A percentile compares a stretch with the other conserved stretches of the same genome.
phyloP scores from a whole-genome alignment of 2,888 invertebrate species.

The Sinotaia quadrata region DNA sequence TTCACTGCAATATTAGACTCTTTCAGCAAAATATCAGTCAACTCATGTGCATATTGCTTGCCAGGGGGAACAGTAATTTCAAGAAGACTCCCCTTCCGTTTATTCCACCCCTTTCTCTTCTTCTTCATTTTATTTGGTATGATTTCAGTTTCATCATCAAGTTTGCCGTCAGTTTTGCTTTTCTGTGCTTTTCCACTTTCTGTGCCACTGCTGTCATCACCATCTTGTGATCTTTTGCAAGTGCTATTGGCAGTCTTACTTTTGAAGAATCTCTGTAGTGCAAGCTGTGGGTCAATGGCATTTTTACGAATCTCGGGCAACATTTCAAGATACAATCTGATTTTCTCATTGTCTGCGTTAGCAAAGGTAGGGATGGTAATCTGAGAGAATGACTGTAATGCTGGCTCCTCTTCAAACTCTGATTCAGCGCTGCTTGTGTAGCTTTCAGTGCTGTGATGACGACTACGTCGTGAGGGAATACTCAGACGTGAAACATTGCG shows the following conservation, averaged over 20 bases:
- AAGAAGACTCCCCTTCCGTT: not conserved
- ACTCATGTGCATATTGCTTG: too few relatives aligned
- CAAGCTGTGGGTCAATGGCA: conserved; percentile 20
- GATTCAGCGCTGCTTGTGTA: conserved; percentile 15
- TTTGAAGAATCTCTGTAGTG: conserved; percentile 25
- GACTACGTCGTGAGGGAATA: conserved; percentile 43
- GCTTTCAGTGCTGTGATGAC: conserved; percentile 24
- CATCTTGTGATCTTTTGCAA: not conserved
- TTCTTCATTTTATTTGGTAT: not conserved
- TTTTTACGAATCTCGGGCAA: conserved; percentile 17
- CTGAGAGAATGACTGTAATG: conserved; percentile 75
- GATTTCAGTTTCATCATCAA: too few relatives aligned
- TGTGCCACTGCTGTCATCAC: too few relatives aligned
- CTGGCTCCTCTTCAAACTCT: conserved; percentile 35
- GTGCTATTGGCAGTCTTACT: conserved; percentile 6
- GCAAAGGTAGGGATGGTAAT: conserved; percentile 89
- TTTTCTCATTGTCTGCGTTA: conserved; percentile 28
- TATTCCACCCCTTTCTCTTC: not conserved
- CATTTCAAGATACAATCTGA: conserved; percentile 22
- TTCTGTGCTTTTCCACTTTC: too few relatives aligned
- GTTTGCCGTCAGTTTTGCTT: too few relatives aligned
- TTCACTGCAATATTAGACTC: too few relatives aligned
- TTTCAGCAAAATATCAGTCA: too few relatives aligned
- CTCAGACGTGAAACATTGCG: conserved; percentile 47
- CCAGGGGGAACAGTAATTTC: too few relatives aligned